Percentiles rank a stretch among this genome's conserved stretches.
Conservation (phyloP, 1,140 invertebrate genomes). For the Saccostrea echinata region DNA sequence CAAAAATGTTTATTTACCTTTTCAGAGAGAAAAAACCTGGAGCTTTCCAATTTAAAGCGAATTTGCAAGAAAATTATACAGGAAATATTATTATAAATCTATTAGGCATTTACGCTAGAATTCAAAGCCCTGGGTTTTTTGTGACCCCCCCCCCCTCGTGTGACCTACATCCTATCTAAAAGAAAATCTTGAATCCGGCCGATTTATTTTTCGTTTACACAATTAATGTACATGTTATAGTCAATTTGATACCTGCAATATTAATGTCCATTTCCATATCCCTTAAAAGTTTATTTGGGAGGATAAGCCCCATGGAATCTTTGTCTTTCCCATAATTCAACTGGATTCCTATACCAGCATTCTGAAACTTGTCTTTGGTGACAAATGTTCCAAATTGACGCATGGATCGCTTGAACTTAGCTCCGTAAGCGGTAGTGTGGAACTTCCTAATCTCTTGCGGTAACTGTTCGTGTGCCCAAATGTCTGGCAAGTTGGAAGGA, state of each 20-base stretch:
- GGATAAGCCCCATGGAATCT: constrained; percentile 43
- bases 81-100: no score
- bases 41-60: no score
- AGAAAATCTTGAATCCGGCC: no score
- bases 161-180: no score
- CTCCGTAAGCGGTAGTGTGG: constrained; percentile 45
- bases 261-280: constrained; percentile 39
- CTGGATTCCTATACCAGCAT: constrained; percentile 57
- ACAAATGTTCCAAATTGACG: constrained; percentile 59
- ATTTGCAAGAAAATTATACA: no score
- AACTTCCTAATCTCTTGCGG: constrained; percentile 47
- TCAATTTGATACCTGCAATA: constrained; percentile 54
- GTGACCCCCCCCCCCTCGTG: no score
- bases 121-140: no score
- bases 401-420: constrained; percentile 50
- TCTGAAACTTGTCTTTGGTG: constrained; percentile 17
- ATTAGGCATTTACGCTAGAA: no score
- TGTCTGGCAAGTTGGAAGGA: constrained; percentile 45
- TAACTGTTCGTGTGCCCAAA: constrained; percentile 54
- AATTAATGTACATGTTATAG: no score
- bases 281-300: constrained; percentile 53
- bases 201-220: no score
- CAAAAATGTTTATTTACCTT: no score
- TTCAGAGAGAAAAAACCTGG: no score
- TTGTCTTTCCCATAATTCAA: constrained; percentile 39